Base-by-base conservation (phyloP, 2,113 vertebrate species). In the Narcine bancroftii region DNA sequence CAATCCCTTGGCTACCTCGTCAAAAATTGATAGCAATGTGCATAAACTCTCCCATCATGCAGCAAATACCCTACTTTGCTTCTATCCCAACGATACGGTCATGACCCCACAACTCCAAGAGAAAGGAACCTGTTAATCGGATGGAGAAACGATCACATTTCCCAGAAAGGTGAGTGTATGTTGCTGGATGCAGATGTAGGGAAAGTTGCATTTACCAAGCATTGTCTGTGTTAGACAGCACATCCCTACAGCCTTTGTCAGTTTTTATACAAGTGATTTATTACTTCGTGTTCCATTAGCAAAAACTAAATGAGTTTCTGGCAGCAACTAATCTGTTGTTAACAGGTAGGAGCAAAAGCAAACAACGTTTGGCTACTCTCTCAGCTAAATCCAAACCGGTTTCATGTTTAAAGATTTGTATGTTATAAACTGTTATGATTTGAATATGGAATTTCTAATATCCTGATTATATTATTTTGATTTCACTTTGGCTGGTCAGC, bases 1-100 rank as follows among this genome's bases (percentile, higher is more conserved):
- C 95, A 94, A 96, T 97, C 96, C 96, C 97, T 98, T 98, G 98
- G 97, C 96, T 97, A 96, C 96, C 95, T 96, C 95, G 96, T 95
- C 96, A 96, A 96, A 95, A 96, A 94, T 95, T 96, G 96, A 96
- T 96, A 96, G 96, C 97, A 96, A 94, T 95, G 94, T 96, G 96
- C 96, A 97, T 97, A 97, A 95, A 96, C 97, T 97, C 96, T 96
- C 92, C 36, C 92, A 94, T 96, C 95, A 95, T 95, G 94, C 94
- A 95, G 53, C 83, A 93, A 95, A 94, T 94, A 95, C 94, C 94
- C 92, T 95, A 93, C 94, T 95, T 96, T 96, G 93, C 93, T 95
- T 94, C 95, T 93, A 93, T 94, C 94, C 93, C 94, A 96, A 94
- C 93, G 96, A 96, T 95, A 95, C 66, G 93, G 89, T 95, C 95